Base-by-base conservation (phyloP, 2,113 vertebrate genomes). In the Burhinus bistriatus region DNA sequence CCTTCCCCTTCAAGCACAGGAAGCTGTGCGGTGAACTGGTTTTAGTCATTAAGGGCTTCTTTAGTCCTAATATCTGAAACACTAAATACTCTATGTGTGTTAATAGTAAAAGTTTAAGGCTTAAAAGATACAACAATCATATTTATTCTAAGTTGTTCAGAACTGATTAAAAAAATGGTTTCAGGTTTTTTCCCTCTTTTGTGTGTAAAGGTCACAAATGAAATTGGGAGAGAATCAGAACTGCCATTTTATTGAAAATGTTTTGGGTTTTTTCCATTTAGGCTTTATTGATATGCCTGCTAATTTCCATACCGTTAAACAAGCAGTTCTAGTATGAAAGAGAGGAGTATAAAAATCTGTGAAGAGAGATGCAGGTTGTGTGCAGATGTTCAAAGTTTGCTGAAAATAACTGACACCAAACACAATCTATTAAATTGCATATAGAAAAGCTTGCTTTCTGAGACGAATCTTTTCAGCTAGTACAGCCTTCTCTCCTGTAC, bases 181-280 rank as follows among this genome's bases (percentile, higher is more conserved):
- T 49, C 70, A 15, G 1, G 19, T 32, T 44, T 44, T 0, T 32
- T 0, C 3, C 2, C 2, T 23, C 0, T 20, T 34, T 45, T 84
- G 3, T 68, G 15, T 70, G 11, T 51, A 45, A 3, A 59, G 5
- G 2, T 87, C 15, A 36, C 12, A 44, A 40, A n/a, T 7, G 79
- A 55, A 76, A 62, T 2, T 27, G 16, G 32, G 11, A 26, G 62
- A 51, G 8, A 83, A 38, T 54, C 9, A 62, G 34, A 86, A 38
- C 27, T 71, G 45, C 5, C 3, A 27, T 65, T 88, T 75, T 15
- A 34, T 8, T 77, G 26, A 64, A 69, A 59, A 52, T 38, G 5
- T 7, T 29, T 29, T n/a, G 16, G 6, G 23, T 9, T 34, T 42
- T 21, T 32, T 15, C 12, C 12, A 16, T 80, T 73, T 81, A 55